These are phyloP conservation scores for Drosophila sp. DNA, from an alignment of 1,140 invertebrate genomes.

Conservation along the genomic window DNA sequence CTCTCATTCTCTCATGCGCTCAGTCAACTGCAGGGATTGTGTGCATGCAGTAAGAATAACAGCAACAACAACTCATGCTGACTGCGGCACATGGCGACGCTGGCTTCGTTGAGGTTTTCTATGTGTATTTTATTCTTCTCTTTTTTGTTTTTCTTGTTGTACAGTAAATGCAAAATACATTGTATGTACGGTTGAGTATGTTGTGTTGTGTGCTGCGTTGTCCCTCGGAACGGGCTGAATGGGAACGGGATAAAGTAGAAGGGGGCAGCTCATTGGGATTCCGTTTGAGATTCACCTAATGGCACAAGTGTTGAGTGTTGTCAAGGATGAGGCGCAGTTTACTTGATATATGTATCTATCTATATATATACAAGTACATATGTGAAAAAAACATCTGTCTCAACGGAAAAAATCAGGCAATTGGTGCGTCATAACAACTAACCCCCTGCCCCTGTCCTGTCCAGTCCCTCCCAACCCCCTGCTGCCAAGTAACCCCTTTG, in stretches of 20 bases:
- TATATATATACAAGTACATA: background rate
- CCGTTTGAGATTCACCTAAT: conserved; percentile 59
- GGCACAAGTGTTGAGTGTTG: conserved; percentile 64
- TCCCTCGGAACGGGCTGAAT: conserved; percentile 7
- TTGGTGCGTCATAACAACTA: conserved; percentile 73
- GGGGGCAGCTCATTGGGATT: conserved; percentile 45
- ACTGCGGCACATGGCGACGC: conserved; percentile 49
- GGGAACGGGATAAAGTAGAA: background rate
- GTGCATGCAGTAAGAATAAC: conserved; percentile 32
- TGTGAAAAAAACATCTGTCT: conserved; percentile 68
- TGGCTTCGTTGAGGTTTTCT: conserved; percentile 36
- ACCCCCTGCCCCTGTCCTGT: conserved; percentile 4
- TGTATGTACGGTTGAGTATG: conserved; percentile 17
- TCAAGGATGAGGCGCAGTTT: conserved; percentile 37
- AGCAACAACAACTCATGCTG: conserved; percentile 29
- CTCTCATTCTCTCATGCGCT: background rate
- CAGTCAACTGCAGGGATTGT: conserved; percentile 54
- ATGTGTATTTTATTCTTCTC: conserved; percentile 28
- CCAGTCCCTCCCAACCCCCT: background rate
- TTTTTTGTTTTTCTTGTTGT: conserved; percentile 58
- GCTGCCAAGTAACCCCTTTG: conserved; percentile 44
- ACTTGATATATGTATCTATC: background rate
- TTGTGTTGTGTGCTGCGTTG: conserved; percentile 4
- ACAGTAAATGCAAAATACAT: conserved; percentile 79
- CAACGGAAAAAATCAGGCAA: conserved; percentile 61